Evolutionary conservation across 2,113 vertebrate genomes (phyloP), one percentile per base, ranked within the genome.

Genomic region (Micromys minutus): DNA sequence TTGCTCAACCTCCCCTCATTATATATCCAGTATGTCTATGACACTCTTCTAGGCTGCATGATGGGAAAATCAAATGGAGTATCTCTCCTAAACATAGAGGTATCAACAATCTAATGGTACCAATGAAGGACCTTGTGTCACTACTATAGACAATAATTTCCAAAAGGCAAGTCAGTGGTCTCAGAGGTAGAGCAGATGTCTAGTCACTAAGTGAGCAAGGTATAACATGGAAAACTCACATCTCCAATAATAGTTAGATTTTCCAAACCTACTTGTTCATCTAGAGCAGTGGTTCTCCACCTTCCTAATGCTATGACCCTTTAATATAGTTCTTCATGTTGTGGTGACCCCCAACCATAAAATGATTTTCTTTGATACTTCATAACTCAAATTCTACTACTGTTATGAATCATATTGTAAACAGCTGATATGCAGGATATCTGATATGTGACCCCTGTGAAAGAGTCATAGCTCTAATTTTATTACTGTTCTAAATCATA

Each of bases 101-200:
- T 42, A 90, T 45, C 55, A 79, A 59, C 7, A 39, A 80, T 36
- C 10, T 42, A 67, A 90, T 22, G 42, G 67, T 1, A 89, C 77
- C 52, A 77, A 80, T 21, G 63, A 86, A 87, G 74, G 9, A 69
- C 34, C 87, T 85, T 13, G 12, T 71, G 86, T 77, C 31, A 90
- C 39, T 13, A 72, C 61, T 83, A 90, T 0, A 77, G 67, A 77
- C 42, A 55, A 91, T 67, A 89, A 87, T 34, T 74, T 80, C 87
- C 10, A 85, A 87, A 91, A 91, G 92, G 91, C 42, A 85, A 94
- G 42, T 67, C 87, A 91, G 24, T 90, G 71, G 39, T 83, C 36
- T 75, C 10, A 90, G 63, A 89, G 36, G 50, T 45, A 52, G 71
- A 42, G 39, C 26, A 19, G 47, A 67, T 8, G 34, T 26, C 67